Conservation (phyloP, 2,888 invertebrate species). For the Erebia aethiops region DNA sequence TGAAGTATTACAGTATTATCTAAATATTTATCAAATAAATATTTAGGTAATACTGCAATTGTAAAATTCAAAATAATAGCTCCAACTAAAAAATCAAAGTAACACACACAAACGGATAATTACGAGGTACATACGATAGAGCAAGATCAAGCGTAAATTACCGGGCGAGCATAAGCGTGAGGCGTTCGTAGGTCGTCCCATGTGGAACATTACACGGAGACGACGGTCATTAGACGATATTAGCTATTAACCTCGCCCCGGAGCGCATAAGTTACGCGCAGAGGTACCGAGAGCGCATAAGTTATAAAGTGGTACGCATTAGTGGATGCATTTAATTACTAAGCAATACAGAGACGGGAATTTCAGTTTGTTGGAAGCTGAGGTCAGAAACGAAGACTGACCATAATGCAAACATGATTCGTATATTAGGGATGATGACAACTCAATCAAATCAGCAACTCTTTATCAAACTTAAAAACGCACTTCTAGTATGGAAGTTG, state of each 20-base stretch:
- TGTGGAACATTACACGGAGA: slow-evolving; percentile 77
- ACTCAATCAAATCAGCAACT: too few relatives aligned
- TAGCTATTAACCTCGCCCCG: slow-evolving; percentile 80
- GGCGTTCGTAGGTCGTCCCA: slow-evolving; percentile 61
- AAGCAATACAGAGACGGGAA: slow-evolving; percentile 21
- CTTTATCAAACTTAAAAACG: too few relatives aligned
- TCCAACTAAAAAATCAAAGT: slow-evolving; percentile 19
- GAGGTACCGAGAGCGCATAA: slow-evolving; percentile 32
- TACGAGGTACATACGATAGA: slow-evolving; percentile 41
- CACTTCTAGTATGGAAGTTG: too few relatives aligned
- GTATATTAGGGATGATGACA: too few relatives aligned
- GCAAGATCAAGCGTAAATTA: slow-evolving; percentile 56
- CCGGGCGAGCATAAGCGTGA: slow-evolving; percentile 52
- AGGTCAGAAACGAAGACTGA: neutral
- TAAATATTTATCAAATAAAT: neutral
- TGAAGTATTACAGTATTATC: too few relatives aligned
- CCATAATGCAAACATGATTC: neutral
- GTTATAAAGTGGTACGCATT: slow-evolving; percentile 28
- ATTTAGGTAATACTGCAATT: neutral
- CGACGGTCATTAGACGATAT: slow-evolving; percentile 82
- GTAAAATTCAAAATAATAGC: neutral
- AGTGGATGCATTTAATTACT: slow-evolving; percentile 33
- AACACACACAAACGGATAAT: slow-evolving; percentile 39
- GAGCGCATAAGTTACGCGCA: slow-evolving; percentile 63
- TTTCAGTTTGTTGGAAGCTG: slow-evolving; percentile 2